Percentiles rank a stretch among this genome's conserved stretches.
Evolutionary conservation across 2,888 invertebrate genomes (phyloP).

Genomic region (Nephrocerus scutellatus): DNA sequence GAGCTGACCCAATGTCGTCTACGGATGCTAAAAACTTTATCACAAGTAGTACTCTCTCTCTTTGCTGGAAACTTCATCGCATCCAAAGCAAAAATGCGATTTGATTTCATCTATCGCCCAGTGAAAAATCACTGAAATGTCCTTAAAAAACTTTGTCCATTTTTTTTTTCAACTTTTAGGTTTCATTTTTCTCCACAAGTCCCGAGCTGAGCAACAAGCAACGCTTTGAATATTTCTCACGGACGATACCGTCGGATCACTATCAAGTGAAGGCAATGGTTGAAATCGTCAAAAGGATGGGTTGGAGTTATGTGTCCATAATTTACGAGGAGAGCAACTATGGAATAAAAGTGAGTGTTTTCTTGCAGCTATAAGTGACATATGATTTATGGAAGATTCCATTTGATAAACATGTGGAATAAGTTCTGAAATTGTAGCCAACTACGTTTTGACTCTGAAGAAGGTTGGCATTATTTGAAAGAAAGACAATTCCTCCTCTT

Average conservation of each 20-base stretch:
- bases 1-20: too few relatives aligned
- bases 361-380: neutral
- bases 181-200: slow-evolving; percentile 92
- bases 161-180: slow-evolving; percentile 56
- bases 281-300: slow-evolving; percentile 76
- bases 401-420: neutral
- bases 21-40: too few relatives aligned
- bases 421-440: neutral
- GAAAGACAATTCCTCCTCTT: slow-evolving; percentile 1
- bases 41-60: too few relatives aligned
- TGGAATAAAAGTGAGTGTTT: slow-evolving; percentile 72
- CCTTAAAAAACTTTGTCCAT: neutral
- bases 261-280: slow-evolving; percentile 95
- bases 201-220: slow-evolving; percentile 91
- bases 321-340: slow-evolving; percentile 95
- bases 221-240: slow-evolving; percentile 87
- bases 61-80: too few relatives aligned
- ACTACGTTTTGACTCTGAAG: slow-evolving; percentile 12
- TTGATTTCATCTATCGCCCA: too few relatives aligned
- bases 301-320: slow-evolving; percentile 92
- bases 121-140: neutral
- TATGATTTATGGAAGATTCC: neutral
- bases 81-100: too few relatives aligned
- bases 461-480: slow-evolving; percentile 3
- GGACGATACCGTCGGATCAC: slow-evolving; percentile 91